phyloP scores from a whole-genome alignment of 2,888 invertebrate genomes.

The Agelastica alni region DNA sequence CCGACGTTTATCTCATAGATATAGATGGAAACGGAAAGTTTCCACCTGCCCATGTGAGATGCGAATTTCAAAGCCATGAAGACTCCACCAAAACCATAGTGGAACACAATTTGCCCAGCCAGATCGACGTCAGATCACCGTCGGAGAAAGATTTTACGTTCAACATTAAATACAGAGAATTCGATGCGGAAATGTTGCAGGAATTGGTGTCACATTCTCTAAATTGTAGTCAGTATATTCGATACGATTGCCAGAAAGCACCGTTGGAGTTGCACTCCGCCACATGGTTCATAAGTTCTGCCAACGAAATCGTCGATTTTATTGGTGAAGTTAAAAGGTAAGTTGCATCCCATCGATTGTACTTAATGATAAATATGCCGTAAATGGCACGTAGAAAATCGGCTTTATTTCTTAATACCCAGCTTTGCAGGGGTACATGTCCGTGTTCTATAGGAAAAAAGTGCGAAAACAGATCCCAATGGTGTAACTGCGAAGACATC shows the following conservation, averaged over 20 bases:
- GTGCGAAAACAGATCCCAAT: slow-evolving; percentile 79
- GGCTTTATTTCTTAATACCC: slow-evolving; percentile 32
- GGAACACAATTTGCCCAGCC: slow-evolving; percentile 88
- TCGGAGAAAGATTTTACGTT: slow-evolving; percentile 82
- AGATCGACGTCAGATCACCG: slow-evolving; percentile 83
- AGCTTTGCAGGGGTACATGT: slow-evolving; percentile 67
- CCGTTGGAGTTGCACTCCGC: slow-evolving; percentile 85
- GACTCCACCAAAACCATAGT: slow-evolving; percentile 87
- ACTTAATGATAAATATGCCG: background rate
- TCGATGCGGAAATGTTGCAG: slow-evolving; percentile 88
- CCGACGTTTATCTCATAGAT: slow-evolving; percentile 90
- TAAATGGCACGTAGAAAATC: slow-evolving; percentile 12
- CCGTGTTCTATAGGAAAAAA: slow-evolving; percentile 78
- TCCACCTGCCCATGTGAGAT: slow-evolving; percentile 89
- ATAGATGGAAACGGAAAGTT: slow-evolving; percentile 93
- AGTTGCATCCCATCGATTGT: too few relatives aligned
- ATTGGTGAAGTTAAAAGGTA: slow-evolving; percentile 83
- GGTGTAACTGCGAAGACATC: slow-evolving; percentile 87
- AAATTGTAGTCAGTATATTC: slow-evolving; percentile 86
- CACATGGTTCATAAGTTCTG: slow-evolving; percentile 87
- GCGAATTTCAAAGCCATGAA: slow-evolving; percentile 86
- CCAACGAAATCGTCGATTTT: slow-evolving; percentile 75
- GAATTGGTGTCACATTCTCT: slow-evolving; percentile 87
- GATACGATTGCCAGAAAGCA: slow-evolving; percentile 88
- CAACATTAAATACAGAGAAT: slow-evolving; percentile 85